Conservation (phyloP, 2,888 invertebrate genomes). For the Pantelozetes paolii region DNA sequence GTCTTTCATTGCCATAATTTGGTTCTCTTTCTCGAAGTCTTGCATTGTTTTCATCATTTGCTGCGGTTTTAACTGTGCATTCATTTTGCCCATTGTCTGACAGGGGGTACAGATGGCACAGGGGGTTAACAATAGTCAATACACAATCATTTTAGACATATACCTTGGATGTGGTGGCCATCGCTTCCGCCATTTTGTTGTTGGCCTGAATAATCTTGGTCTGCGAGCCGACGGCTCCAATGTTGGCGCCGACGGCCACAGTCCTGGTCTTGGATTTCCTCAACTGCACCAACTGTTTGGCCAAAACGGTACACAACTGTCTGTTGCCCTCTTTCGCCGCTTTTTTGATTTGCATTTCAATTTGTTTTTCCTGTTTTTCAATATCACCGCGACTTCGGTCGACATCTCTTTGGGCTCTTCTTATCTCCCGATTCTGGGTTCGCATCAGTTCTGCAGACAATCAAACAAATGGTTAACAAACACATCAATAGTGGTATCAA, state of each 20-base stretch:
- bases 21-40: conserved; percentile 75
- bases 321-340: conserved; percentile 80
- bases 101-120: background rate
- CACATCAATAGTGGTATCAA: background rate
- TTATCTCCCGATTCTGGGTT: conserved; percentile 71
- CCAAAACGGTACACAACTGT: conserved; percentile 67
- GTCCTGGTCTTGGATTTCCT: conserved; percentile 81
- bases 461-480: background rate
- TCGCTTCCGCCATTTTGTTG: conserved; percentile 76
- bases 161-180: conserved; percentile 75
- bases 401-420: conserved; percentile 75
- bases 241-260: conserved; percentile 74
- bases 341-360: conserved; percentile 83
- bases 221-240: conserved; percentile 71
- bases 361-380: conserved; percentile 82
- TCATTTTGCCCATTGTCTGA: conserved; percentile 77
- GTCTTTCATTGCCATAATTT: conserved; percentile 91
- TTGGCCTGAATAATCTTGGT: conserved; percentile 83
- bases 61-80: conserved; percentile 78
- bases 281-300: conserved; percentile 80
- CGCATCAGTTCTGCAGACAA: conserved; percentile 51
- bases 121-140: too few species aligned
- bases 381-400: conserved; percentile 74
- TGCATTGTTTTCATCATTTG: conserved; percentile 75
- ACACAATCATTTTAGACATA: background rate